phyloP scores from a whole-genome alignment of 1,140 invertebrate genomes.

The Microplitis mediator region DNA sequence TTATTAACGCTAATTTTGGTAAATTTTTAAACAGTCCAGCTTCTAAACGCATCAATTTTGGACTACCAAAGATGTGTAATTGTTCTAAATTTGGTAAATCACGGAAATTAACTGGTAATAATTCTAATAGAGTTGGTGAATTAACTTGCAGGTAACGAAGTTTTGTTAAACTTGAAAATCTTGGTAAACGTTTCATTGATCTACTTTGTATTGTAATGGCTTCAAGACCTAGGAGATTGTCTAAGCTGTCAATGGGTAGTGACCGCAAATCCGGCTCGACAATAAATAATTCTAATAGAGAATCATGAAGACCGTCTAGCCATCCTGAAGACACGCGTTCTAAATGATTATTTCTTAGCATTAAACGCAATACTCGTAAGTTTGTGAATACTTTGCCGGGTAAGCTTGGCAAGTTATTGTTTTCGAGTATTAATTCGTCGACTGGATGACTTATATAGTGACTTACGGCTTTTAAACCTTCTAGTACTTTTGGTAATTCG shows the following conservation, averaged over 20 bases:
- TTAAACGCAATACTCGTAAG: constrained; percentile 75
- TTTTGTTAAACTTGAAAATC: constrained; percentile 69
- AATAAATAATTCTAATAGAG: constrained; percentile 79
- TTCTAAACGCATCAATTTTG: constrained; percentile 70
- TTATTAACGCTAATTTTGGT: constrained; percentile 73
- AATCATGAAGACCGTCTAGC: constrained; percentile 77
- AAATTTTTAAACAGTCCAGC: constrained; percentile 76
- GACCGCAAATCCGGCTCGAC: constrained; percentile 81
- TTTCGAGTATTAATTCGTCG: constrained; percentile 85
- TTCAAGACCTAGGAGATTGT: constrained; percentile 76
- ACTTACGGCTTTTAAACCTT: constrained; percentile 74
- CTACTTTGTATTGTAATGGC: constrained; percentile 81
- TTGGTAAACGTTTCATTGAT: constrained; percentile 73
- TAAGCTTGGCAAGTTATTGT: constrained; percentile 80
- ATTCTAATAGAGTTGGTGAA: constrained; percentile 70
- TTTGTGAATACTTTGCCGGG: constrained; percentile 79
- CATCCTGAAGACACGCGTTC: constrained; percentile 81
- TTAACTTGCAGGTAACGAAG: constrained; percentile 71
- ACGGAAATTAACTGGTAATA: constrained; percentile 75
- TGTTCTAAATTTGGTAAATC: constrained; percentile 76
- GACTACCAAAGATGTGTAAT: constrained; percentile 74
- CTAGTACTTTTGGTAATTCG: constrained; percentile 75
- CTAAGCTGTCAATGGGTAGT: constrained; percentile 77
- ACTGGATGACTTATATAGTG: constrained; percentile 72
- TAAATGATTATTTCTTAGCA: constrained; percentile 82